These are phyloP conservation scores for Myotis lucifugus DNA, from an alignment of 2,113 vertebrate genomes.

Conservation along the genomic window DNA sequence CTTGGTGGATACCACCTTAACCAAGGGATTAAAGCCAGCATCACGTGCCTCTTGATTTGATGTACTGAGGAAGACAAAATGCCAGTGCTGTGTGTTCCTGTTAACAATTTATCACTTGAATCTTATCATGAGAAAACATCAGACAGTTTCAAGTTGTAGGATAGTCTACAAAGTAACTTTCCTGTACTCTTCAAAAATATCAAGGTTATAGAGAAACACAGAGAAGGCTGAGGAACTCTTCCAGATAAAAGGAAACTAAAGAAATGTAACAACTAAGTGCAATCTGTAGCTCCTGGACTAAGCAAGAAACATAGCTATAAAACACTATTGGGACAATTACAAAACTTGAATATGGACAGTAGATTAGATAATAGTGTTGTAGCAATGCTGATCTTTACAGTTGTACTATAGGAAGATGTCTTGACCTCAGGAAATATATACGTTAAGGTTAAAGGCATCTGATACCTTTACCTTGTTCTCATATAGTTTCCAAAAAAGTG, in stretches of 20 bases:
- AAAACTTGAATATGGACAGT: background rate
- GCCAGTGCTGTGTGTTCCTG: background rate
- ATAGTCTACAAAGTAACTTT: conserved; percentile 23
- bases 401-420: background rate
- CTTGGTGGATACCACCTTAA: background rate
- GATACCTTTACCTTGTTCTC: background rate
- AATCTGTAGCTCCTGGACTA: background rate
- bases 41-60: background rate
- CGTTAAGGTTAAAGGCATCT: background rate
- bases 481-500: background rate
- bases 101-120: background rate
- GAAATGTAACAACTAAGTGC: background rate
- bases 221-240: conserved; percentile 4
- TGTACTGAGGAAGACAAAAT: background rate
- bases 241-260: conserved; percentile 36
- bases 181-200: background rate
- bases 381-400: background rate
- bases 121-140: background rate
- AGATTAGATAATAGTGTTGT: background rate
- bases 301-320: background rate
- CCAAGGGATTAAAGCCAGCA: background rate
- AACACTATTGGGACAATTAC: background rate
- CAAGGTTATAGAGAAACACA: conserved; percentile 5
- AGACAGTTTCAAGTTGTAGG: background rate
- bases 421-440: background rate